A percentile compares a stretch with the other conserved stretches of the same genome.
phyloP scores from a whole-genome alignment of 2,797 vertebrate genomes.

The Helicolenus hilgendorfi region DNA sequence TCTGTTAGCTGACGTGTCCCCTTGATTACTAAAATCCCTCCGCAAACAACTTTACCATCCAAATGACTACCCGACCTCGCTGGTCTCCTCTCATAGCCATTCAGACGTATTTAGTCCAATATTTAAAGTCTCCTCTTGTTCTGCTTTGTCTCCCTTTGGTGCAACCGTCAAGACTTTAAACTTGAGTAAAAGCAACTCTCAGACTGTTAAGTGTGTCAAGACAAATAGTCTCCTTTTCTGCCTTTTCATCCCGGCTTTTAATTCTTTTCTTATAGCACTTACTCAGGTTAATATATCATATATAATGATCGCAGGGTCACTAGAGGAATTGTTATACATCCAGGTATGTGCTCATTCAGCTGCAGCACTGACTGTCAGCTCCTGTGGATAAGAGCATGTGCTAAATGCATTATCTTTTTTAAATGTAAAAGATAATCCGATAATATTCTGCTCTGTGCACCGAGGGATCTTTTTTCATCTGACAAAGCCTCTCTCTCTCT shows the following conservation, averaged over 20 bases:
- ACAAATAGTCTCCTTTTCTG: conserved; percentile 14
- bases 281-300: background rate
- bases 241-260: conserved; percentile 28
- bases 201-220: background rate
- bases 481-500: background rate
- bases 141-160: conserved; percentile 10
- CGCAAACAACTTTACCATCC: background rate
- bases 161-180: conserved; percentile 4
- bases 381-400: background rate
- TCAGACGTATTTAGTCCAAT: background rate
- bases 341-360: background rate
- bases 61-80: background rate
- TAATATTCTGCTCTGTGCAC: conserved; percentile 13
- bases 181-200: background rate
- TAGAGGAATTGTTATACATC: background rate
- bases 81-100: background rate
- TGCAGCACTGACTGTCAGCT: background rate
- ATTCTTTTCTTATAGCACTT: background rate
- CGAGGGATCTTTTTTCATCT: background rate
- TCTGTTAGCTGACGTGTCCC: background rate
- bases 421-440: conserved; percentile 33
- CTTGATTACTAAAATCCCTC: conserved; percentile 11
- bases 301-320: conserved; percentile 5
- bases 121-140: conserved; percentile 37
- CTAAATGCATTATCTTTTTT: background rate